A percentile compares a stretch with the other conserved stretches of the same genome.
These are phyloP conservation scores for Trichopria drosophilae DNA, from an alignment of 2,888 invertebrate genomes.

Conservation along the genomic window DNA sequence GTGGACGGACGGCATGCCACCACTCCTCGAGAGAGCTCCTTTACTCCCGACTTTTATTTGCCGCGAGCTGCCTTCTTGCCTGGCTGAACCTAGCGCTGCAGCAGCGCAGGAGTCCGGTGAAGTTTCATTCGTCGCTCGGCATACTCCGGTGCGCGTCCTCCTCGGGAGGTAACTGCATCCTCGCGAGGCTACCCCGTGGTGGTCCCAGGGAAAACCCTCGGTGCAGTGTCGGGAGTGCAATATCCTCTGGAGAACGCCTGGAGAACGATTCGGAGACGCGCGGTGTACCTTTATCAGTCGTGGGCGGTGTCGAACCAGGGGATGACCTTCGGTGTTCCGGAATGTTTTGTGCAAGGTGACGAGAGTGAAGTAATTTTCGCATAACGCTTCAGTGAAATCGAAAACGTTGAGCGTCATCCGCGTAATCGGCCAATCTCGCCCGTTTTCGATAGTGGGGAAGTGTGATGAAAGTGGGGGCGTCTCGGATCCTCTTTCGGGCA, in stretches of 20 bases:
- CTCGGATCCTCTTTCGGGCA: background rate
- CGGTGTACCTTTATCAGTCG: slow-evolving; percentile 28
- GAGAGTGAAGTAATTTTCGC: no score
- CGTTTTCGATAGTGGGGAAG: slow-evolving; percentile 4
- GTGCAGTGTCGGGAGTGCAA: slow-evolving; percentile 7
- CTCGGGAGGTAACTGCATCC: background rate
- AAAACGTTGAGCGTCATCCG: background rate
- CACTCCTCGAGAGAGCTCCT: slow-evolving; percentile 43
- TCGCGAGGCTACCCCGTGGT: slow-evolving; percentile 3
- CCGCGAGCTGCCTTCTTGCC: slow-evolving; percentile 37
- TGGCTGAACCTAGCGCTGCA: no score
- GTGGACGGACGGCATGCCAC: slow-evolving; percentile 59
- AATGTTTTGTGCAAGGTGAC: slow-evolving; percentile 1
- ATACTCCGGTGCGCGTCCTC: slow-evolving; percentile 20
- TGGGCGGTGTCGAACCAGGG: slow-evolving; percentile 24
- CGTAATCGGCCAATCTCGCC: slow-evolving; percentile 8
- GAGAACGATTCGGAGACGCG: slow-evolving; percentile 30
- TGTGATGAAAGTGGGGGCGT: slow-evolving; percentile 17
- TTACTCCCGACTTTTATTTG: slow-evolving; percentile 51
- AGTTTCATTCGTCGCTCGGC: slow-evolving; percentile 4
- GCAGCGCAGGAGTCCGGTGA: no score
- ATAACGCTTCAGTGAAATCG: no score
- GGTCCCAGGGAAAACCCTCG: background rate
- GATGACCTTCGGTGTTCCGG: slow-evolving; percentile 17
- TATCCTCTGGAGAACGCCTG: slow-evolving; percentile 12